Conservation (phyloP, 2,888 invertebrate species). For the Zeuzera pyrina region DNA sequence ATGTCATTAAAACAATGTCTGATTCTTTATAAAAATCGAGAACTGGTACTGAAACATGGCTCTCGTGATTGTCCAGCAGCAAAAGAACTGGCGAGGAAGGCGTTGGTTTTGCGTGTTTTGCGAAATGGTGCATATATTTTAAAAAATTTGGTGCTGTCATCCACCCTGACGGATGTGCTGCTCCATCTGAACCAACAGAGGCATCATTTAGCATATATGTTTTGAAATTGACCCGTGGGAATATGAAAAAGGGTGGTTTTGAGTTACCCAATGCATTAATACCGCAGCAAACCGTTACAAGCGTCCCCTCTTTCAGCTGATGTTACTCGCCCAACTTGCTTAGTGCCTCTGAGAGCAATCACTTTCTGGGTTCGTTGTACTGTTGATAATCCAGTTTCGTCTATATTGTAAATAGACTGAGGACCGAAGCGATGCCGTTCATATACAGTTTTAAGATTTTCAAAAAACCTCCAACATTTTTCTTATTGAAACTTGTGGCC, state of each 20-base stretch:
- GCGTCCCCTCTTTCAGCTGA: constrained; percentile 19
- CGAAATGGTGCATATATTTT: constrained; percentile 17
- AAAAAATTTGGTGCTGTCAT: constrained; percentile 15
- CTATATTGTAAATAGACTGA: constrained; percentile 19
- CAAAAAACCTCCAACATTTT: too few species aligned
- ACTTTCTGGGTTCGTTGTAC: constrained; percentile 16
- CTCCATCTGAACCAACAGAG: constrained; percentile 17
- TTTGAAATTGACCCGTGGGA: constrained; percentile 16
- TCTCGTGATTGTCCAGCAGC: constrained; percentile 17
- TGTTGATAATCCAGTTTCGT: constrained; percentile 18
- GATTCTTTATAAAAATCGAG: constrained; percentile 13
- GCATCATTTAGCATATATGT: constrained; percentile 15
- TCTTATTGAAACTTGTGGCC: constrained; percentile 14
- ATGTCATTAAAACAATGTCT: constrained; percentile 13
- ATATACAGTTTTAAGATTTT: constrained; percentile 14
- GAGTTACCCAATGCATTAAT: constrained; percentile 15
- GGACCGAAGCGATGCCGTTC: constrained; percentile 17
- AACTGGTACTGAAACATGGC: constrained; percentile 15
- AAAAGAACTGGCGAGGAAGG: constrained; percentile 14
- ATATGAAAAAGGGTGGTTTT: constrained; percentile 13
- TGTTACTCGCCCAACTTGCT: constrained; percentile 21
- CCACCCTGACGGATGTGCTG: constrained; percentile 18
- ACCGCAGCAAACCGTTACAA: constrained; percentile 13
- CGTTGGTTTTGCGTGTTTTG: constrained; percentile 15
- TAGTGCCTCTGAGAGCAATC: constrained; percentile 18